A percentile compares a stretch with the other conserved stretches of the same genome.
Evolutionary conservation across 37 sponge, comb jelly and placozoan genomes (phyloP).

Genomic region (Lycopodina hypogea): DNA sequence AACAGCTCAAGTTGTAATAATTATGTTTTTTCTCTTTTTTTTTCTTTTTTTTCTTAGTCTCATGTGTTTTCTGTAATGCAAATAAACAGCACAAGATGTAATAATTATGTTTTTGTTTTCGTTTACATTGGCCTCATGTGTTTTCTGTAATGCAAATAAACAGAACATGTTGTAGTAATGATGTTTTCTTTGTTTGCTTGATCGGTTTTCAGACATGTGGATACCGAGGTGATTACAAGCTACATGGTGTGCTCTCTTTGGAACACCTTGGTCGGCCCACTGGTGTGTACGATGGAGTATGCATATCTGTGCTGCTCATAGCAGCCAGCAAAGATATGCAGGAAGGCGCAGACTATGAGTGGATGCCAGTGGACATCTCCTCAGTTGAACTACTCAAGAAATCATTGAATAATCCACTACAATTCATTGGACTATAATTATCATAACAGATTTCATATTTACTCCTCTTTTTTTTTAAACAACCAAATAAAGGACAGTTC

Average conservation of each 20-base stretch:
- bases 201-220: slow-evolving; percentile 53
- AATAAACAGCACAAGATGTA: too few species aligned
- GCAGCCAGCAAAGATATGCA: neutral
- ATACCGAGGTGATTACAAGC: slow-evolving; percentile 14
- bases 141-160: neutral
- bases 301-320: slow-evolving; percentile 20
- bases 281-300: slow-evolving; percentile 41
- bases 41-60: too few species aligned
- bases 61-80: too few species aligned
- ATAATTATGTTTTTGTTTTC: too few species aligned
- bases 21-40: too few species aligned
- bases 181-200: neutral
- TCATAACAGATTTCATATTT: neutral
- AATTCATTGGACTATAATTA: neutral
- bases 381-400: neutral
- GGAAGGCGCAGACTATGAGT: neutral
- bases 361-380: slow-evolving; percentile 16
- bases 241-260: slow-evolving; percentile 38
- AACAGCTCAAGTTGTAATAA: too few species aligned
- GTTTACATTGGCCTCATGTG: too few species aligned
- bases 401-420: neutral
- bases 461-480: too few species aligned
- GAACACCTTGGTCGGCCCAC: slow-evolving; percentile 47
- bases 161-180: neutral
- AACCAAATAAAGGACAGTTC: too few species aligned